A percentile compares a stretch with the other conserved stretches of the same genome.
phyloP scores from a whole-genome alignment of 2,113 vertebrate genomes.

The Oceanites oceanicus region DNA sequence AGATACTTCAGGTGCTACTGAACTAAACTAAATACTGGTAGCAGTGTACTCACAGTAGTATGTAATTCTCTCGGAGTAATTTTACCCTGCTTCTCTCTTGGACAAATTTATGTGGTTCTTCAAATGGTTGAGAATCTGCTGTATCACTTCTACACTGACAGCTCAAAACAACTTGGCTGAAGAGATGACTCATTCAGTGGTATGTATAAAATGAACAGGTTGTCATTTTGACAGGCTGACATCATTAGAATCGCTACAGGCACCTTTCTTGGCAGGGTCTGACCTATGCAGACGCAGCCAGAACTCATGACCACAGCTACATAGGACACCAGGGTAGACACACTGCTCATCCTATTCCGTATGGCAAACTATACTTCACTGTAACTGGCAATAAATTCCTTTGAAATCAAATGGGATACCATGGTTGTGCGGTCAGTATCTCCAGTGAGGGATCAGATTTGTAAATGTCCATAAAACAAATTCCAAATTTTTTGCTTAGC shows the following conservation, averaged over 20 bases:
- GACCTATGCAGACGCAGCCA: rapidly evolving
- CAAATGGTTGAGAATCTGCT: background rate
- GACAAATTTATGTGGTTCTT: background rate
- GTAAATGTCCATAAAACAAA: background rate
- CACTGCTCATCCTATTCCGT: background rate
- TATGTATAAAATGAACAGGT: background rate
- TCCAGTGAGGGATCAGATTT: background rate
- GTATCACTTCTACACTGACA: background rate
- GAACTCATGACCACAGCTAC: background rate
- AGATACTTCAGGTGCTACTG: background rate
- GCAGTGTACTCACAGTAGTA: background rate
- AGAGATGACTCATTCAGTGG: background rate
- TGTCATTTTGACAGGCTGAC: background rate
- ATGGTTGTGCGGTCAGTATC: rapidly evolving
- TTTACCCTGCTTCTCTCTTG: background rate
- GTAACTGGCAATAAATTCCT: background rate
- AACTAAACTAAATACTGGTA: background rate
- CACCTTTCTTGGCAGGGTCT: background rate
- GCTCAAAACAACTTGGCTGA: background rate
- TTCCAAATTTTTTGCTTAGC: background rate
- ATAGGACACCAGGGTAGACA: background rate
- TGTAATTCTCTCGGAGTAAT: background rate
- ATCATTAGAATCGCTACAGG: background rate
- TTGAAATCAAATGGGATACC: background rate
- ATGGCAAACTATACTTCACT: background rate